These are phyloP conservation scores for Amblyopsis hoosieri DNA, from an alignment of 2,797 vertebrate genomes.

Conservation along the genomic window DNA sequence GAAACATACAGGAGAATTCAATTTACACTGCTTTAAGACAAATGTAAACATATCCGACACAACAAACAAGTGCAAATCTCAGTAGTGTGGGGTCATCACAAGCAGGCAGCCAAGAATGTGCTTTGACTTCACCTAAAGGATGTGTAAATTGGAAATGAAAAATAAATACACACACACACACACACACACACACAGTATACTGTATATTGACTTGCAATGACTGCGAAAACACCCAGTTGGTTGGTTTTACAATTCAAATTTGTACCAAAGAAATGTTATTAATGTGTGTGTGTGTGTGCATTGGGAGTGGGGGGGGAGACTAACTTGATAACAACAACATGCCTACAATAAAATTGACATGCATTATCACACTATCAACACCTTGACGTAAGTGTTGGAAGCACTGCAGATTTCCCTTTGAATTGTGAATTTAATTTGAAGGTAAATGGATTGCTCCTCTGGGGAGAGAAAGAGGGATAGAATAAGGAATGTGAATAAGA, in stretches of 20 bases:
- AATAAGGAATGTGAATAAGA: not conserved
- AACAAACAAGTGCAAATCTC: conserved; percentile 62
- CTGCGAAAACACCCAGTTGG: conserved; percentile 59
- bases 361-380: conserved; percentile 27
- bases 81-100: conserved; percentile 49
- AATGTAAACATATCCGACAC: conserved; percentile 73
- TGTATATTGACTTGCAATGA: conserved; percentile 19
- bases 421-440: conserved; percentile 54
- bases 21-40: conserved; percentile 81
- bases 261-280: no score
- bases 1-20: conserved; percentile 76
- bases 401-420: conserved; percentile 20
- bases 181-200: no score
- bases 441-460: conserved; percentile 43
- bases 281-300: conserved; percentile 1
- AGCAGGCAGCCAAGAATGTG: conserved; percentile 44
- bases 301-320: not conserved
- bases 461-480: conserved; percentile 4
- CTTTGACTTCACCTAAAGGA: conserved; percentile 58
- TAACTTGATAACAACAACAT: conserved; percentile 29
- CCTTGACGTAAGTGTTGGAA: conserved; percentile 9
- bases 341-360: conserved; percentile 10
- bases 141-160: conserved; percentile 63
- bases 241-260: conserved; percentile 20
- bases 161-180: not conserved